A percentile compares a stretch with the other conserved stretches of the same genome.
Evolutionary conservation across 1,140 invertebrate species (phyloP).

Genomic region (Heterodera schachtii): DNA sequence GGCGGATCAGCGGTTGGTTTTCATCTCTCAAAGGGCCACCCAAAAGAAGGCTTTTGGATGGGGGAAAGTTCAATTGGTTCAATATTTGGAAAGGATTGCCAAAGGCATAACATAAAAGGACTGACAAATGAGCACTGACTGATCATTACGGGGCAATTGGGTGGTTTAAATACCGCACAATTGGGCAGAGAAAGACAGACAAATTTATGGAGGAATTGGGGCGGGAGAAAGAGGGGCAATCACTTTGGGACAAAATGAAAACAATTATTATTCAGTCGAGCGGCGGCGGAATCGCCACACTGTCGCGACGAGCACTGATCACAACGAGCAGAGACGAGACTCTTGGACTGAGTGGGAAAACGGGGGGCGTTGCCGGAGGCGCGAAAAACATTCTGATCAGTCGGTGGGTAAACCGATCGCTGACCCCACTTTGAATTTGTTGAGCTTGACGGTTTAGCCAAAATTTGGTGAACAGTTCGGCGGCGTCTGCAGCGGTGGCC

Average conservation of each 20-base stretch:
- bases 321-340: background rate
- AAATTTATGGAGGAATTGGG: too few relatives aligned
- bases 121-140: too few relatives aligned
- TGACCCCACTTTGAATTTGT: background rate
- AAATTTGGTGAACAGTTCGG: slow-evolving; percentile 4
- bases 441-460: background rate
- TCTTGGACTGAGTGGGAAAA: background rate
- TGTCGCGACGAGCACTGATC: slow-evolving; percentile 1
- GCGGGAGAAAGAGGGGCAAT: too few relatives aligned
- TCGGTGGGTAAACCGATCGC: background rate
- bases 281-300: background rate
- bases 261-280: background rate
- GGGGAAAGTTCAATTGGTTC: too few relatives aligned
- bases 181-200: too few relatives aligned
- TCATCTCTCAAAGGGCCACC: too few relatives aligned
- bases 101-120: too few relatives aligned
- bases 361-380: background rate
- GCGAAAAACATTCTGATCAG: background rate
- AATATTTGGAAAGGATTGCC: too few relatives aligned
- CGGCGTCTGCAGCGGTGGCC: background rate
- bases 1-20: background rate
- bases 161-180: too few relatives aligned
- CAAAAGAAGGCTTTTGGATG: too few relatives aligned
- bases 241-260: too few relatives aligned
- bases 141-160: too few relatives aligned